Base-by-base conservation (phyloP, 2,797 vertebrate species). In the Enteromius paludinosus region DNA sequence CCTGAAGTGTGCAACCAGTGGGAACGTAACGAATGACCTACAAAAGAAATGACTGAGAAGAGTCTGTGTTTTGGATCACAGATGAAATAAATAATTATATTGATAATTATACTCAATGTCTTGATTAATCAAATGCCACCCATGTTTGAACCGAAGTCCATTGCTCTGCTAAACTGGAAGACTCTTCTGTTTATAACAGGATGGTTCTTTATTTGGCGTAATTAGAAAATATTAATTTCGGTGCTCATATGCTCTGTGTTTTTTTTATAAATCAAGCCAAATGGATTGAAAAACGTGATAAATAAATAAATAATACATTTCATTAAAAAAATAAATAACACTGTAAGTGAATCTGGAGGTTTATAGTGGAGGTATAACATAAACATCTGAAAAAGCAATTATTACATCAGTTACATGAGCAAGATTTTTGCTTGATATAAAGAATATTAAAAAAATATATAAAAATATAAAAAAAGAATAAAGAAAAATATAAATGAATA, bases 151-250 rank as follows among this genome's bases (percentile, higher is more conserved):
- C 74, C 28, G 59, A 86, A 83, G 85, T 81, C 81, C 28, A 89
- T 88, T 88, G 86, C 83, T 85, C 80, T 43, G 75, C 84, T 82
- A 82, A 83, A 79, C 79, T 73, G 85, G 83, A 80, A 86, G 64
- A 49, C 78, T 84, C 68, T 87, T 82, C 83, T 84, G 64, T 77
- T 82, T 91, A 93, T 88, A 91, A 92, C 84, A 86, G 86, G 81
- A 87, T 81, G 86, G 79, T 86, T 81, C 82, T 88, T 90, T 85
- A 90, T 92, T 89, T 87, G 78, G 89, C 89, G 89, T 92, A 90
- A 93, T 93, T 92, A 90, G 90, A 92, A 92, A 88, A 87, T 90
- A 93, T 92, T 89, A 90, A 92, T 93, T 92, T 92, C 82, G 28
- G 28, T 52, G 83, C 74, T 52, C 86, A 83, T 89, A 90, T 90